These are phyloP conservation scores for Chloroceryle aenea DNA, from an alignment of 2,113 vertebrate species.

Conservation along the genomic window DNA sequence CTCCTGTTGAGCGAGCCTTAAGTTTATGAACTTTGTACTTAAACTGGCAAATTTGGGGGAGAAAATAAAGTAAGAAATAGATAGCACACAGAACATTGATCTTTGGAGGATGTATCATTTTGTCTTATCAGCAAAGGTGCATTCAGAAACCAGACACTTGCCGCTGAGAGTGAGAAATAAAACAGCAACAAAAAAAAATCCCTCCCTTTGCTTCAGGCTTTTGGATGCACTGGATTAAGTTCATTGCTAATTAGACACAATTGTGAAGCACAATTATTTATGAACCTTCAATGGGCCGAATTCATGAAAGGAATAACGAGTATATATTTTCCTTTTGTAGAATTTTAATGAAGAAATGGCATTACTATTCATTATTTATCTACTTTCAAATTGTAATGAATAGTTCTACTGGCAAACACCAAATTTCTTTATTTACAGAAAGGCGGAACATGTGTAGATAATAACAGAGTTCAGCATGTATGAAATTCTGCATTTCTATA, in stretches of 20 bases:
- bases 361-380: constrained; percentile 74
- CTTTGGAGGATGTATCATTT: not conserved
- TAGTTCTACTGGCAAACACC: constrained; percentile 74
- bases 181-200: not conserved
- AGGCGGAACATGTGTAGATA: constrained; percentile 57
- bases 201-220: constrained; percentile 49
- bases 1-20: not conserved
- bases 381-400: constrained; percentile 75
- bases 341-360: constrained; percentile 76
- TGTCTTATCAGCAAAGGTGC: constrained; percentile 8
- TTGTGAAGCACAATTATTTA: constrained; percentile 69
- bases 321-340: constrained; percentile 72
- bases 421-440: constrained; percentile 77
- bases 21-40: not conserved
- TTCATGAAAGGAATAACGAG: constrained; percentile 72
- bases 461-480: constrained; percentile 49
- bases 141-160: not conserved
- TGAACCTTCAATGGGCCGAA: constrained; percentile 72
- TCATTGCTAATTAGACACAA: constrained; percentile 76
- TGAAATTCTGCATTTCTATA: constrained; percentile 63
- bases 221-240: constrained; percentile 67
- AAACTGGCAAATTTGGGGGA: not conserved
- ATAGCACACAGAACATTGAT: not conserved
- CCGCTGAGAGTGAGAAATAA: not conserved
- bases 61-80: not conserved